These are phyloP conservation scores for Helicoverpa zea DNA, from an alignment of 1,140 invertebrate species.

Conservation along the genomic window DNA sequence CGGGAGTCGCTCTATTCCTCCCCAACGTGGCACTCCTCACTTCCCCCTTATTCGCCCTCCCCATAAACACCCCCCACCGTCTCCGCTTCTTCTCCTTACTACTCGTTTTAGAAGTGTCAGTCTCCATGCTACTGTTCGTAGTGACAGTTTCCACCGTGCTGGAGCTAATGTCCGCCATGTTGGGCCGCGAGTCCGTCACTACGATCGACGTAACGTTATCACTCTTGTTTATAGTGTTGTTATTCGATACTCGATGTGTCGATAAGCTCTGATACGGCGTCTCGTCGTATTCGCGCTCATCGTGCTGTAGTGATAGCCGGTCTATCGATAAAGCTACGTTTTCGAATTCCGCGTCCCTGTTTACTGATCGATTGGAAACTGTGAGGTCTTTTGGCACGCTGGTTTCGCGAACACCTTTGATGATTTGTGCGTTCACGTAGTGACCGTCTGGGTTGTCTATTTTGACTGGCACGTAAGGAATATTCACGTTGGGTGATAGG, in stretches of 20 bases:
- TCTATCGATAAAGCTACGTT: conserved; percentile 65
- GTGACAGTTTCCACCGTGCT: conserved; percentile 50
- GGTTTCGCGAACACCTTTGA: conserved; percentile 77
- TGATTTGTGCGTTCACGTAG: conserved; percentile 84
- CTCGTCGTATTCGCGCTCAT: conserved; percentile 75
- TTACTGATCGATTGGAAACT: conserved; percentile 64
- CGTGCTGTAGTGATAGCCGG: conserved; percentile 67
- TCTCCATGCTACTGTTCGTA: conserved; percentile 60
- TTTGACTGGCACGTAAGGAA: conserved; percentile 56
- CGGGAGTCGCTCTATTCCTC: conserved; percentile 84
- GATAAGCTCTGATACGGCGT: conserved; percentile 82
- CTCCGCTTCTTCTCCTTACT: conserved; percentile 88
- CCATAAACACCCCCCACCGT: conserved; percentile 89
- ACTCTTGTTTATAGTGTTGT: conserved; percentile 71
- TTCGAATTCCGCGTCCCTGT: conserved; percentile 61
- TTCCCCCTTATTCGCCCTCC: conserved; percentile 86
- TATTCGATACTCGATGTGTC: conserved; percentile 72
- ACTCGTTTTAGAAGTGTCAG: conserved; percentile 59
- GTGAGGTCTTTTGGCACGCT: conserved; percentile 74
- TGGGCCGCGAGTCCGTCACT: conserved; percentile 65
- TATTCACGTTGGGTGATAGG: conserved; percentile 52
- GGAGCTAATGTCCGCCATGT: not conserved
- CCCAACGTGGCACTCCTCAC: conserved; percentile 89
- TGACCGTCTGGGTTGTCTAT: conserved; percentile 72
- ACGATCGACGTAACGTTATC: conserved; percentile 83